Evolutionary conservation across 2,113 vertebrate species (phyloP).

Genomic region (Rhinichthys klamathensis): DNA sequence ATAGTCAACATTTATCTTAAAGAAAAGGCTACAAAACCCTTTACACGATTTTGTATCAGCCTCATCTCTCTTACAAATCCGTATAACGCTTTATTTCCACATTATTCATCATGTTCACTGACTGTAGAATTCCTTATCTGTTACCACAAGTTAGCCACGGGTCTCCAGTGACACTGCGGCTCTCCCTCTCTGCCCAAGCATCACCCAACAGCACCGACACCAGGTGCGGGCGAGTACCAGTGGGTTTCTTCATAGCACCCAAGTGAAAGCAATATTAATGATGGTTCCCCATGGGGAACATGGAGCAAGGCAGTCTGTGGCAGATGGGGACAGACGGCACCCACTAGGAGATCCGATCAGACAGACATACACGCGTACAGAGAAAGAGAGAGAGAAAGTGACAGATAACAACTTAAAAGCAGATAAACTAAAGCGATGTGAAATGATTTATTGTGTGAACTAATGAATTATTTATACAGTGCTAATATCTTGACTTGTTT

Average conservation of each 20-base stretch:
- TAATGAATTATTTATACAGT: conserved; percentile 9
- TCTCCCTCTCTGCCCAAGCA: conserved; percentile 23
- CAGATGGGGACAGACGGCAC: conserved; percentile 37
- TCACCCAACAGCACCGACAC: not conserved
- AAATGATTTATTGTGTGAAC: not conserved
- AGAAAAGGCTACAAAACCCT: not conserved
- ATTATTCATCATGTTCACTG: conserved; percentile 1
- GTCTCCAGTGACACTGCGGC: not conserved
- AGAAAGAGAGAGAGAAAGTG: not conserved
- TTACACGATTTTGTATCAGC: not conserved
- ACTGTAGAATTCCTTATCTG: not conserved
- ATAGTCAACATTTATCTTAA: not conserved
- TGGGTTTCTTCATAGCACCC: not conserved
- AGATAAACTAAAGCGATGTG: not conserved
- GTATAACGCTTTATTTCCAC: not conserved
- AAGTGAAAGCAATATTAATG: conserved; percentile 36
- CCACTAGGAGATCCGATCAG: conserved; percentile 19
- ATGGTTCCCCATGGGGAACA: not conserved
- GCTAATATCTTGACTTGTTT: not conserved
- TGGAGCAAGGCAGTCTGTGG: not conserved
- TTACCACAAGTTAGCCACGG: not conserved
- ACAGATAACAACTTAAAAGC: not conserved
- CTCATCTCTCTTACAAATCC: not conserved
- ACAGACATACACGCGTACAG: not conserved
- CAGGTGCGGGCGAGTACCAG: not conserved